A percentile compares a stretch with the other conserved stretches of the same genome.
These are phyloP conservation scores for Euplagia quadripunctaria DNA, from an alignment of 2,888 invertebrate genomes.

Conservation along the genomic window DNA sequence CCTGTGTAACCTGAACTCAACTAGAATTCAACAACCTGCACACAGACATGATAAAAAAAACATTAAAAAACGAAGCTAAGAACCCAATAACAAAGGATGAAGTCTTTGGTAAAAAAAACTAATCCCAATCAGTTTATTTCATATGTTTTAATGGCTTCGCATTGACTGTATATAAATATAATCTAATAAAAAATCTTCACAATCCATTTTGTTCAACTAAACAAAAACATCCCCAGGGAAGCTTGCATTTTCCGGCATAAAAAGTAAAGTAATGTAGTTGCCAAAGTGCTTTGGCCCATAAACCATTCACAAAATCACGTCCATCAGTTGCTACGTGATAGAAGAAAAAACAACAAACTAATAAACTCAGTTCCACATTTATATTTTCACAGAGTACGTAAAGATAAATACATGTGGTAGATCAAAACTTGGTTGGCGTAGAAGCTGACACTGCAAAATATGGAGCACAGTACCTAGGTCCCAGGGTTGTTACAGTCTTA, in stretches of 20 bases:
- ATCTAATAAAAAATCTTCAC: not conserved
- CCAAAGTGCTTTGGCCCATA: conserved; percentile 4
- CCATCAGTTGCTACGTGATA: not conserved
- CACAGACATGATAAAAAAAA: too few species aligned
- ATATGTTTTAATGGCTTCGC: too few species aligned
- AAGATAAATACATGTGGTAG: not conserved
- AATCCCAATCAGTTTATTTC: too few species aligned
- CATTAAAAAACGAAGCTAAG: too few species aligned
- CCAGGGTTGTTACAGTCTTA: not conserved
- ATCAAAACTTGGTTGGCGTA: not conserved
- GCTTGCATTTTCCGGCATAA: conserved; percentile 1
- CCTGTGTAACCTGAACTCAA: too few species aligned
- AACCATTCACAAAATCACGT: conserved; percentile 6
- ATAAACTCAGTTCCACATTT: not conserved
- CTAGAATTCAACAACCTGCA: too few species aligned
- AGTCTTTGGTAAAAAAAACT: too few species aligned
- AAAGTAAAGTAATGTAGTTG: not conserved
- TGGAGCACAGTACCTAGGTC: not conserved
- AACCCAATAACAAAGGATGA: too few species aligned
- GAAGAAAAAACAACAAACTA: not conserved
- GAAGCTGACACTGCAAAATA: not conserved
- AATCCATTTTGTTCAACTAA: not conserved
- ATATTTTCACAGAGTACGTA: not conserved
- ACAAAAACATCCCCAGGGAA: not conserved
- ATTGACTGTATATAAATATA: not conserved